phyloP scores from a whole-genome alignment of 2,113 vertebrate species.

The Antigone vipio region DNA sequence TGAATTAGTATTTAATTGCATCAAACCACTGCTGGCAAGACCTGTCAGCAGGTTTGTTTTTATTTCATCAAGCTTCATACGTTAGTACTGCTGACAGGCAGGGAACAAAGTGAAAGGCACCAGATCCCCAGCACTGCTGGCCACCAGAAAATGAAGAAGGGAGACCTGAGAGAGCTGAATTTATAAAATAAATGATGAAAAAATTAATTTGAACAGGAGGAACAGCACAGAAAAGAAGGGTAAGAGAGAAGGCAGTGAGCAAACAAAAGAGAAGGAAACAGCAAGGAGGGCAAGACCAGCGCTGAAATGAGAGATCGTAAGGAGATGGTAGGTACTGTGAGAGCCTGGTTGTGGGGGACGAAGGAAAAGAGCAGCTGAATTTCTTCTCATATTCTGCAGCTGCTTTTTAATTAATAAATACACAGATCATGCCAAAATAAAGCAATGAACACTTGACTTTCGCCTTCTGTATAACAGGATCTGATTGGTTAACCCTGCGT shows the following conservation, averaged over 20 bases:
- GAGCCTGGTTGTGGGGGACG: rapidly evolving
- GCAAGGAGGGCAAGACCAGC: not conserved
- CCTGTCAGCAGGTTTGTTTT: not conserved
- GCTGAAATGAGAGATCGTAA: not conserved
- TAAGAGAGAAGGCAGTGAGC: not conserved
- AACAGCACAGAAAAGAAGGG: not conserved
- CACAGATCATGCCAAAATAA: not conserved
- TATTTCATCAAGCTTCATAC: not conserved
- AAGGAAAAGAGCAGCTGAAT: not conserved
- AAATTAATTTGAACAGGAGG: not conserved
- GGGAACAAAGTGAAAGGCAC: not conserved
- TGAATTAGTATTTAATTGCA: not conserved
- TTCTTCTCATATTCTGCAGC: not conserved
- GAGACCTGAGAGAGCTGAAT: not conserved
- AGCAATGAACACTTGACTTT: not conserved
- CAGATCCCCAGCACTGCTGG: not conserved
- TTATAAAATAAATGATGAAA: not conserved
- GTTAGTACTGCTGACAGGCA: not conserved
- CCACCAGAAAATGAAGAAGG: not conserved
- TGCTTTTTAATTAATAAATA: not conserved
- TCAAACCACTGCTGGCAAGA: not conserved
- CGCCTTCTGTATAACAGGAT: not conserved
- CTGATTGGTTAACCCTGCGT: not conserved
- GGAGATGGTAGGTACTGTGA: not conserved
- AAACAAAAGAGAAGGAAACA: not conserved